phyloP scores from a whole-genome alignment of 1,140 invertebrate species.

The Saxidomus purpurata region DNA sequence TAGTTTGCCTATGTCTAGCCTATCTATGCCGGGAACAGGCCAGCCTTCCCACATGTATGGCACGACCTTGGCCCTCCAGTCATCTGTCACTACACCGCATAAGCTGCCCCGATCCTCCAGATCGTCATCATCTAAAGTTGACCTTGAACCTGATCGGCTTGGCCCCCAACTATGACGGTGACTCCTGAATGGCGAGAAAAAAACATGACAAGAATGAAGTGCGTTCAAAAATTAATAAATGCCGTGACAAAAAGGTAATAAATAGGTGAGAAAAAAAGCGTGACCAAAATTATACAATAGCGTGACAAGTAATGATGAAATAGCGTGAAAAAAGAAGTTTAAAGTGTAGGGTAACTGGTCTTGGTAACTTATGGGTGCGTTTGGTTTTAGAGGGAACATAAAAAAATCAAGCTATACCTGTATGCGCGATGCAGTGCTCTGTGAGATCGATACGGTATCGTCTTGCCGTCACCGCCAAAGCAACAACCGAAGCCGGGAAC shows the following conservation, averaged over 20 bases:
- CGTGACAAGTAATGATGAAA: no score
- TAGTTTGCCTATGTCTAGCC: not conserved
- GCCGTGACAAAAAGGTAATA: no score
- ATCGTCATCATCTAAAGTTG: constrained; percentile 45
- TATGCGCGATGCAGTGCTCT: not conserved
- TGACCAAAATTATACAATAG: no score
- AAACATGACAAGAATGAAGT: no score
- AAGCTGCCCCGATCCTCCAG: constrained; percentile 8
- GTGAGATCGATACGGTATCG: constrained; percentile 34
- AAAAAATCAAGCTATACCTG: not conserved
- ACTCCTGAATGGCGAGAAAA: not conserved
- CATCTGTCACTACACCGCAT: constrained; percentile 39
- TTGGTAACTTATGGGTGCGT: no score
- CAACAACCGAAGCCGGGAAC: constrained; percentile 60
- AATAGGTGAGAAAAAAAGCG: no score
- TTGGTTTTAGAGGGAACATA: no score
- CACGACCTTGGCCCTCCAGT: constrained; percentile 54
- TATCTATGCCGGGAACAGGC: constrained; percentile 28
- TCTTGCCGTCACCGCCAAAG: constrained; percentile 58
- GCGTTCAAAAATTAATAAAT: no score
- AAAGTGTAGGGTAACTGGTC: no score
- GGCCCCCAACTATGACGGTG: constrained; percentile 48
- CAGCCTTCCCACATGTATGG: constrained; percentile 61
- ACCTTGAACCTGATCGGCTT: constrained; percentile 51
- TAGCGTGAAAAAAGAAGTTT: no score